Percentiles rank a stretch among this genome's conserved stretches.
Evolutionary conservation across 1,140 invertebrate species (phyloP).

Genomic region (Tachypleus tridentatus): DNA sequence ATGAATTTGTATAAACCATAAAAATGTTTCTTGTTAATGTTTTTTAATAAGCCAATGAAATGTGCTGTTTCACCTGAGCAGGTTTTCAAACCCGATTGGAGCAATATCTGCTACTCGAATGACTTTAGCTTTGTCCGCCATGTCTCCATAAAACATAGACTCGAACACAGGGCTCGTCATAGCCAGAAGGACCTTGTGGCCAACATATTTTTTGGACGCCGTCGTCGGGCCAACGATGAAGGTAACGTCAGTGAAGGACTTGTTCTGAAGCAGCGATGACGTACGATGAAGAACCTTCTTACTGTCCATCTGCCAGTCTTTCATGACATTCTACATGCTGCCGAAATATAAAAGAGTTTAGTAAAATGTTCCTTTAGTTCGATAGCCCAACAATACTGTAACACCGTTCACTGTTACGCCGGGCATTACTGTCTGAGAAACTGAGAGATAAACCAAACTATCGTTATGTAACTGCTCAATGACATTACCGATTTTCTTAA

Average conservation of each 20-base stretch:
- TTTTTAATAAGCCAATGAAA: too few species aligned
- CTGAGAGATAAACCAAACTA: too few species aligned
- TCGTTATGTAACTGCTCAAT: too few species aligned
- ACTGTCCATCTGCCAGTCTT: slow-evolving; percentile 8
- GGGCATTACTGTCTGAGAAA: too few species aligned
- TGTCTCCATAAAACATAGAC: slow-evolving; percentile 29
- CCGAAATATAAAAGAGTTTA: too few species aligned
- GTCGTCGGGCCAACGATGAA: slow-evolving; percentile 28
- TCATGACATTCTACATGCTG: too few species aligned
- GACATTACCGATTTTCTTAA: too few species aligned
- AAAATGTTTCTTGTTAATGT: too few species aligned
- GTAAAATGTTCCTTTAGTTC: too few species aligned
- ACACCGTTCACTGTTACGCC: too few species aligned
- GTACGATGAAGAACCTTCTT: slow-evolving; percentile 21
- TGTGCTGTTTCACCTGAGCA: slow-evolving; percentile 22
- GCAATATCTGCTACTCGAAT: slow-evolving; percentile 27
- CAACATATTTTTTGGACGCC: slow-evolving; percentile 28
- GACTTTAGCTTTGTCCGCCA: slow-evolving; percentile 28
- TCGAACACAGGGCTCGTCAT: slow-evolving; percentile 29
- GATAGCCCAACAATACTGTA: too few species aligned
- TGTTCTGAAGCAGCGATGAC: slow-evolving; percentile 26
- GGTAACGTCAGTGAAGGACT: slow-evolving; percentile 28
- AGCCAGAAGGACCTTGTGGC: slow-evolving; percentile 26
- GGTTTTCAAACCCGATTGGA: slow-evolving; percentile 29
- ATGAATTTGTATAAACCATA: too few species aligned